Percentiles rank a stretch among this genome's conserved stretches.
Conservation (phyloP, 2,113 vertebrate species). For the Lepisosteus oculatus region DNA sequence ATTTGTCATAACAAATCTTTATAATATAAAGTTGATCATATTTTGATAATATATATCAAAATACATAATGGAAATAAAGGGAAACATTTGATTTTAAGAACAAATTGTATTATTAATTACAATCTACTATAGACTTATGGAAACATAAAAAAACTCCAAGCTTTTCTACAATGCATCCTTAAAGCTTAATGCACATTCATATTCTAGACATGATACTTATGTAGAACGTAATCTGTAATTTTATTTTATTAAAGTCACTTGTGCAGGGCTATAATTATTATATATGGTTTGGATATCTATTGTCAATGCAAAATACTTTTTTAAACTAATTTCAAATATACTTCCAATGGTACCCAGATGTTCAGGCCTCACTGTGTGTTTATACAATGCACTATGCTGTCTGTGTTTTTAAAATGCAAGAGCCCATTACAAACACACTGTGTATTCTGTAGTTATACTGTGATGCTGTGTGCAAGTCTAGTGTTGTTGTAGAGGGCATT, state of each 20-base stretch:
- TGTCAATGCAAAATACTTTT: neutral
- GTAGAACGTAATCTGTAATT: too few species aligned
- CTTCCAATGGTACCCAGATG: neutral
- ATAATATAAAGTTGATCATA: too few species aligned
- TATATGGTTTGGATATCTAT: neutral
- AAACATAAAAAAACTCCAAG: too few species aligned
- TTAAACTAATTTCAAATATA: neutral
- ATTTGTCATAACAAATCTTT: too few species aligned
- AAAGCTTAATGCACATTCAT: too few species aligned
- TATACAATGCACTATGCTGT: neutral
- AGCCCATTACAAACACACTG: neutral
- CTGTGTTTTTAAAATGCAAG: slow-evolving; percentile 1
- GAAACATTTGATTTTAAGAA: too few species aligned
- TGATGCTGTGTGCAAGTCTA: slow-evolving; percentile 25
- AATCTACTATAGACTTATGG: too few species aligned
- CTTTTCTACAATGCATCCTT: too few species aligned
- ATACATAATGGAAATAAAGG: too few species aligned
- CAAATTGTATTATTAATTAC: too few species aligned
- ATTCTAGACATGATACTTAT: too few species aligned
- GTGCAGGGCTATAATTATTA: neutral
- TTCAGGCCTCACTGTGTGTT: neutral
- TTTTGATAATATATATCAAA: too few species aligned
- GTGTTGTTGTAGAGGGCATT: slow-evolving; percentile 21
- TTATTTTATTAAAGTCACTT: neutral
- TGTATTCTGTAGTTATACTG: slow-evolving; percentile 9